A percentile compares a stretch with the other conserved stretches of the same genome.
Evolutionary conservation across 2,888 invertebrate genomes (phyloP).

Genomic region (Temnothorax rugatulus): DNA sequence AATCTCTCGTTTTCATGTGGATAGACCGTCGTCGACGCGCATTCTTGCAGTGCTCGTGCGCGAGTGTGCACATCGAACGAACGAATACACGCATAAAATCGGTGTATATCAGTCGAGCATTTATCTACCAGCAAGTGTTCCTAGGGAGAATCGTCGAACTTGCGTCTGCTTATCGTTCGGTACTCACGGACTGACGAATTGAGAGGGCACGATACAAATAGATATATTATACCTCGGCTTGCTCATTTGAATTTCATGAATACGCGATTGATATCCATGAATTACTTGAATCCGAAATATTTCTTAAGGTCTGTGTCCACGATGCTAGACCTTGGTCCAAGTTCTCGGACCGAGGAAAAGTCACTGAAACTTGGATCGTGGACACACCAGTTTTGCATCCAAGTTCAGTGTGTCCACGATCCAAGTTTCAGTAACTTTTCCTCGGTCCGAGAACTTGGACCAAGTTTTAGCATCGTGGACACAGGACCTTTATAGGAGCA

Average conservation of each 20-base stretch:
- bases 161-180: neutral
- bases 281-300: conserved; percentile 2
- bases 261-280: neutral
- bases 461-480: too few species aligned
- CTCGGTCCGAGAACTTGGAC: too few species aligned
- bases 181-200: conserved; percentile 9
- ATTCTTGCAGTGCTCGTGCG: neutral
- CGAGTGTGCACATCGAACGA: neutral
- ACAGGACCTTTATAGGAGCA: neutral
- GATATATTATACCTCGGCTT: neutral
- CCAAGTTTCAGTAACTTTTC: too few species aligned
- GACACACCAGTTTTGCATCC: too few species aligned
- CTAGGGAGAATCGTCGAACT: conserved; percentile 37
- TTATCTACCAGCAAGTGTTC: conserved; percentile 26
- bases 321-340: too few species aligned
- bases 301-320: neutral
- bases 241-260: conserved; percentile 2
- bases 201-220: conserved; percentile 10
- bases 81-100: neutral
- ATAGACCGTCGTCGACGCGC: neutral
- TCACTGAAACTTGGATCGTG: too few species aligned
- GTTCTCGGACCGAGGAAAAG: too few species aligned
- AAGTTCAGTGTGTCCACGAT: too few species aligned
- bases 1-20: neutral
- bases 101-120: conserved; percentile 5